These are phyloP conservation scores for Holothuria scabra DNA, from an alignment of 53 echinoderm and acorn worm genomes.

Conservation along the genomic window DNA sequence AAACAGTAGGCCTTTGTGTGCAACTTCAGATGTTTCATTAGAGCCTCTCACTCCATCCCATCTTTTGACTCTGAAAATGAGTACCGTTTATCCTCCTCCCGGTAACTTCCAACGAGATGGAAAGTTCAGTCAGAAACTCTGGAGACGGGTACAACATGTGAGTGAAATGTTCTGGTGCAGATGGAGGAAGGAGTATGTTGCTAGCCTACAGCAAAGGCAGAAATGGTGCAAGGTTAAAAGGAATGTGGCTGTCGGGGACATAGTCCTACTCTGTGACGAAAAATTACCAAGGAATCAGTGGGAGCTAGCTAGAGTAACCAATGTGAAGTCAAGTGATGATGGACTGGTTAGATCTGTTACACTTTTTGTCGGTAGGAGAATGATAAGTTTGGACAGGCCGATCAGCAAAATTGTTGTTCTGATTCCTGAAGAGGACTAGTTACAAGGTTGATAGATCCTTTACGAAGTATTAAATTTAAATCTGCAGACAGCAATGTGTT, in stretches of 20 bases:
- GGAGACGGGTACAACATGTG: conserved; percentile 66
- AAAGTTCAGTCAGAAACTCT: conserved; percentile 54
- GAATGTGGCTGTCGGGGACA: conserved; percentile 44
- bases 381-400: too few species aligned
- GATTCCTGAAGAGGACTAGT: too few species aligned
- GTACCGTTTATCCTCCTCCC: too few species aligned
- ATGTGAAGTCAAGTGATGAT: too few species aligned
- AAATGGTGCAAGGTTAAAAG: conserved; percentile 51
- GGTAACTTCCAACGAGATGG: conserved; percentile 47
- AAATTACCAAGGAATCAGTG: conserved; percentile 54
- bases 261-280: conserved; percentile 57
- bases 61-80: conserved; percentile 57
- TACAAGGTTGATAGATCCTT: too few species aligned
- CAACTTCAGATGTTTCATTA: conserved; percentile 16
- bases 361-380: too few species aligned
- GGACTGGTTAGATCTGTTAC: background rate
- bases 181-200: too few species aligned
- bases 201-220: conserved; percentile 50
- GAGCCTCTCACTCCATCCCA: conserved; percentile 61
- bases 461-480: too few species aligned
- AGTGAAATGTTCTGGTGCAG: conserved; percentile 58
- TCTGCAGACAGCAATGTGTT: too few species aligned
- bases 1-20: too few species aligned
- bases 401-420: too few species aligned
- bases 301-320: conserved; percentile 45